Percentiles rank a stretch among this genome's conserved stretches.
Conservation (phyloP, 2,797 vertebrate genomes). For the Coccyzus lansbergi region DNA sequence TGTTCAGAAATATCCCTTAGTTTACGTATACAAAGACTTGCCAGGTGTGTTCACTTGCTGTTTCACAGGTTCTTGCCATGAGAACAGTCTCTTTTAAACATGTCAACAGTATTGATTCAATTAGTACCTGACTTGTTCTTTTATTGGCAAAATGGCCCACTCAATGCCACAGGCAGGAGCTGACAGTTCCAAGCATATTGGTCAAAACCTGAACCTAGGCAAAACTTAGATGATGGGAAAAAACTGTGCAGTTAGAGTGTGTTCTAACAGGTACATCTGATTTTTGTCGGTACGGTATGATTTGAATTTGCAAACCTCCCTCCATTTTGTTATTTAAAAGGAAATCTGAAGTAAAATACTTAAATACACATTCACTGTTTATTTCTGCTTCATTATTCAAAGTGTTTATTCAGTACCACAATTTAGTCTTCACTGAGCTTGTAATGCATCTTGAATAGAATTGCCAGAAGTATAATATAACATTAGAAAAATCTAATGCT, state of each 20-base stretch:
- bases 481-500: constrained; percentile 58
- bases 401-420: constrained; percentile 40
- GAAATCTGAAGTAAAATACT: background rate
- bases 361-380: constrained; percentile 5
- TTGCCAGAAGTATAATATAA: constrained; percentile 47
- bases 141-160: background rate
- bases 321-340: background rate
- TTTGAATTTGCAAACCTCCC: background rate
- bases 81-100: background rate
- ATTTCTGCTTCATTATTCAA: constrained; percentile 56
- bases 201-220: background rate
- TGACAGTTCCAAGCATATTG: background rate
- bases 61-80: background rate
- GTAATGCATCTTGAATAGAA: constrained; percentile 41
- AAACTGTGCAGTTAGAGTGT: background rate
- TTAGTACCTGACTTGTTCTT: background rate
- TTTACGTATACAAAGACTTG: background rate
- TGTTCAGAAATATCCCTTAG: background rate
- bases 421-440: constrained; percentile 57
- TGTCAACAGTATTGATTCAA: rapidly evolving
- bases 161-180: background rate
- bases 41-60: background rate
- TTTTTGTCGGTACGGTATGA: background rate
- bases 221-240: background rate
- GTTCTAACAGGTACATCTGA: background rate